Conservation (phyloP, 2,888 invertebrate genomes). For the Volucella inflata region DNA sequence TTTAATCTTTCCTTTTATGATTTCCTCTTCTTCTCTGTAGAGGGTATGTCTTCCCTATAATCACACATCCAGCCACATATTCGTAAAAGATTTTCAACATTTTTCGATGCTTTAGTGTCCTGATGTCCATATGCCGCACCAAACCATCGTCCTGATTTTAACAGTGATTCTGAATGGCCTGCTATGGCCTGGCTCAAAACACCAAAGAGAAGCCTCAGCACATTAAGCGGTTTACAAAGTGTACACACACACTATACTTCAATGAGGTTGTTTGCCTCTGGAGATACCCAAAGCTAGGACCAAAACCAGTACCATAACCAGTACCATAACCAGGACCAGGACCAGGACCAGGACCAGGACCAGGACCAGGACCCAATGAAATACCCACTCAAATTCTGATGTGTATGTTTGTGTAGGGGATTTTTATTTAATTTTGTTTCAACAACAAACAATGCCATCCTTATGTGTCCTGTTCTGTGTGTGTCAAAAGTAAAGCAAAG, state of each 20-base stretch:
- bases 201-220: slow-evolving; percentile 38
- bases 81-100: too few relatives aligned
- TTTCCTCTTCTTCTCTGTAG: slow-evolving; percentile 39
- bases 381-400: slow-evolving; percentile 46
- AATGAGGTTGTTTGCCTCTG: neutral
- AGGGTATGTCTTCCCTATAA: slow-evolving; percentile 39
- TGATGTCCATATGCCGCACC: too few relatives aligned
- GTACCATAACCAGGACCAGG: too few relatives aligned
- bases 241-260: slow-evolving; percentile 32
- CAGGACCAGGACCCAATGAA: slow-evolving; percentile 7
- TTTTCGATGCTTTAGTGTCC: too few relatives aligned
- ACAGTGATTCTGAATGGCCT: neutral
- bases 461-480: slow-evolving; percentile 38
- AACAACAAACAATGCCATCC: slow-evolving; percentile 62
- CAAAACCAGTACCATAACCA: neutral
- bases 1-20: slow-evolving; percentile 69
- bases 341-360: neutral
- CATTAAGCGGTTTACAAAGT: slow-evolving; percentile 64
- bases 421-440: slow-evolving; percentile 74
- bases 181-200: slow-evolving; percentile 16
- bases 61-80: slow-evolving; percentile 30
- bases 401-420: slow-evolving; percentile 40
- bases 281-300: neutral
- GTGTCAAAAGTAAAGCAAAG: slow-evolving; percentile 64
- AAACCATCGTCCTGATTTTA: too few relatives aligned